Evolutionary conservation across 1,140 invertebrate genomes (phyloP).

Genomic region (Drosophila eugracilis): DNA sequence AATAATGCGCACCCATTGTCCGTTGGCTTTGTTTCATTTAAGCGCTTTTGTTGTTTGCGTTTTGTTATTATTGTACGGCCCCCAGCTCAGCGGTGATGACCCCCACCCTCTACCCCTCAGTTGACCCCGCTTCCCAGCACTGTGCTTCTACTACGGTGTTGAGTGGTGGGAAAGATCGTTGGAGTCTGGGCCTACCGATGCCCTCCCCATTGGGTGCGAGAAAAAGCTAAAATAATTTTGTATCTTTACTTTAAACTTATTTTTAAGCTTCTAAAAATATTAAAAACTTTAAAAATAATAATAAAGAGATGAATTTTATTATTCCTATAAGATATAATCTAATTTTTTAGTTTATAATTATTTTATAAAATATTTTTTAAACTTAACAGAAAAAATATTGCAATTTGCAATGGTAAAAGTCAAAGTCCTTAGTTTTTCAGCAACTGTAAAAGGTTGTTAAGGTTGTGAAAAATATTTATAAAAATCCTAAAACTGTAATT

Average conservation of each 20-base stretch:
- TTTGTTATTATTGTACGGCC: constrained; percentile 49
- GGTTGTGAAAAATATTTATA: too few relatives aligned
- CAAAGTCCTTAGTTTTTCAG: too few relatives aligned
- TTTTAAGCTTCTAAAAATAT: too few relatives aligned
- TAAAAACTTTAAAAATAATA: too few relatives aligned
- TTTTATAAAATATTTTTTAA: too few relatives aligned
- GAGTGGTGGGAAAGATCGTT: constrained; percentile 38
- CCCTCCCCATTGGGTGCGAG: constrained; percentile 2
- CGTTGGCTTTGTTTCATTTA: constrained; percentile 81
- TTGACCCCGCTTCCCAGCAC: constrained; percentile 1
- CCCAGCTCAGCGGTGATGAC: constrained; percentile 23
- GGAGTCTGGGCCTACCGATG: constrained; percentile 8
- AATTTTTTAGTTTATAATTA: too few relatives aligned
- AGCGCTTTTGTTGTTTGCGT: constrained; percentile 78
- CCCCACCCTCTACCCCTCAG: constrained; percentile 2
- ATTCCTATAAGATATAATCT: too few relatives aligned
- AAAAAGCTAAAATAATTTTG: background rate
- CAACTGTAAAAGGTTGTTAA: too few relatives aligned
- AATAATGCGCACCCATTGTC: constrained; percentile 82
- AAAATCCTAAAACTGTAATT: too few relatives aligned
- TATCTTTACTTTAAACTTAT: background rate
- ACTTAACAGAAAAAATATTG: too few relatives aligned
- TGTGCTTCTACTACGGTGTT: constrained; percentile 26
- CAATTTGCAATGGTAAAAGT: too few relatives aligned
- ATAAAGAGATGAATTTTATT: too few relatives aligned